Percentiles rank a stretch among this genome's conserved stretches.
Evolutionary conservation across 1,140 invertebrate species (phyloP).

Genomic region (Phenacoccus solenopsis): DNA sequence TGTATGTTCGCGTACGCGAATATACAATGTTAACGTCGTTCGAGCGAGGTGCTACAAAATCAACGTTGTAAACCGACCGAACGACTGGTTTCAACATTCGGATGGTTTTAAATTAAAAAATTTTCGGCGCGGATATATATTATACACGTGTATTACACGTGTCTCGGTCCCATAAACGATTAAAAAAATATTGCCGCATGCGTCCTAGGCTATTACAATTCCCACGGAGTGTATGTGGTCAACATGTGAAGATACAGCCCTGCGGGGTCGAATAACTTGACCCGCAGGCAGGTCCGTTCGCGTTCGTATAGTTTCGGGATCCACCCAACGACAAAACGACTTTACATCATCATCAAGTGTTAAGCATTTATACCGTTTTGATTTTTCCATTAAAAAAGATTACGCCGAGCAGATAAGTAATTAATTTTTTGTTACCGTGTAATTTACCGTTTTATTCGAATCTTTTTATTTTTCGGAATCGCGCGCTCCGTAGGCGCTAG

Average conservation of each 20-base stretch:
- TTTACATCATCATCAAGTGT: constrained; percentile 16
- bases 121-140: neutral
- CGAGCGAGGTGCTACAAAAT: no score
- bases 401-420: neutral
- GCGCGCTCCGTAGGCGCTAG: neutral
- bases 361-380: neutral
- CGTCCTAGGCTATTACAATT: neutral
- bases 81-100: no score
- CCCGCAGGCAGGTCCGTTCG: constrained; percentile 1
- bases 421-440: neutral
- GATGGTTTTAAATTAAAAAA: neutral
- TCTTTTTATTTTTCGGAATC: neutral
- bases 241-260: neutral
- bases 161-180: neutral
- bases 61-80: no score
- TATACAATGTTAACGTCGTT: no score
- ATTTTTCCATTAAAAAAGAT: neutral
- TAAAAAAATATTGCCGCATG: neutral
- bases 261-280: constrained; percentile 11
- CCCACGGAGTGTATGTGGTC: constrained; percentile 8
- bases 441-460: neutral
- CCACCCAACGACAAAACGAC: constrained; percentile 14
- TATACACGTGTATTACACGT: constrained; percentile 1
- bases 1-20: no score
- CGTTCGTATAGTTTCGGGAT: constrained; percentile 5